Percentiles rank a stretch among this genome's conserved stretches.
Evolutionary conservation across 2,888 invertebrate genomes (phyloP).

Genomic region (Byasa hedistus): DNA sequence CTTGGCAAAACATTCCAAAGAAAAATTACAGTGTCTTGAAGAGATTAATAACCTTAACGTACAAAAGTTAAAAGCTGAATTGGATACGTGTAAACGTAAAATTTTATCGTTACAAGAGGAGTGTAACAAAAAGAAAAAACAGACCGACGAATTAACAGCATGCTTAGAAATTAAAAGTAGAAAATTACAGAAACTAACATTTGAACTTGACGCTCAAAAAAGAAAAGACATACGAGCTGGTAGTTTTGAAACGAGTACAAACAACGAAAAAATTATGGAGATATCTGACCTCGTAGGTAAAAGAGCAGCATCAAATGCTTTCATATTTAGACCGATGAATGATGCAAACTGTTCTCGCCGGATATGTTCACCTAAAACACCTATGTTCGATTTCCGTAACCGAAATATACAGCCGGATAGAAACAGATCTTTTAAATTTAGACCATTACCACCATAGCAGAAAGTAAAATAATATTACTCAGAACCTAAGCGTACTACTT

Average conservation of each 20-base stretch:
- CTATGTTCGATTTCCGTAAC: constrained; percentile 68
- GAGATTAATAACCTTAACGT: constrained; percentile 68
- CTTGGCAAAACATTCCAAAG: constrained; percentile 68
- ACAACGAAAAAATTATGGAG: constrained; percentile 64
- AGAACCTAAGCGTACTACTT: constrained; percentile 37
- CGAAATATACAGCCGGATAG: constrained; percentile 44
- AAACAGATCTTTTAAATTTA: constrained; percentile 57
- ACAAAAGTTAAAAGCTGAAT: constrained; percentile 71
- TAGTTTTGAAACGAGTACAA: constrained; percentile 47
- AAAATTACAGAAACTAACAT: constrained; percentile 71
- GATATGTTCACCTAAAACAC: constrained; percentile 65
- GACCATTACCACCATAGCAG: constrained; percentile 55
- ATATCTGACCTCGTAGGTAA: constrained; percentile 67
- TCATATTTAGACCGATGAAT: constrained; percentile 65
- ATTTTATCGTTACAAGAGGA: constrained; percentile 65
- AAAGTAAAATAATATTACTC: constrained; percentile 28
- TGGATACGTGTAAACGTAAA: constrained; percentile 72
- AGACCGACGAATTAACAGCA: constrained; percentile 68
- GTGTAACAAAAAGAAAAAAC: constrained; percentile 67
- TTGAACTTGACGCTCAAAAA: constrained; percentile 67
- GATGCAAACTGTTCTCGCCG: constrained; percentile 53
- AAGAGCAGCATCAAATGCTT: constrained; percentile 57
- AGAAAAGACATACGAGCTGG: constrained; percentile 61
- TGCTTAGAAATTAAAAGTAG: constrained; percentile 67
- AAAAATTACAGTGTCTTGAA: constrained; percentile 70